Conservation (phyloP, 2,888 invertebrate genomes). For the Lamellibrachia satsuma region DNA sequence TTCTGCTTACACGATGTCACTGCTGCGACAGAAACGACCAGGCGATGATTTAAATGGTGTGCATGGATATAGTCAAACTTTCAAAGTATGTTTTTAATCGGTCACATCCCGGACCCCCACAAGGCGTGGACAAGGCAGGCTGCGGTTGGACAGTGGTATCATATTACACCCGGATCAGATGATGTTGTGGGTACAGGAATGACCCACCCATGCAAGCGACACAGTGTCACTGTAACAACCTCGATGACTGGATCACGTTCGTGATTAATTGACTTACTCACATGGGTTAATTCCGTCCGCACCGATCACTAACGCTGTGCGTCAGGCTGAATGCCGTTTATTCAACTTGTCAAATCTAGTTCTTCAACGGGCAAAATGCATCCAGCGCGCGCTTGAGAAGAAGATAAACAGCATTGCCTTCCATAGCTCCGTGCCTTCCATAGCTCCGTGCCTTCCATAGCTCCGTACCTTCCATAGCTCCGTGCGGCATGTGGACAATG, state of each 20-base stretch:
- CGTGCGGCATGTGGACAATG: too few species aligned
- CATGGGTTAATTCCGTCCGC: too few species aligned
- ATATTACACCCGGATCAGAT: background rate
- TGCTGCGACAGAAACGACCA: background rate
- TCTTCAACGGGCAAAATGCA: too few species aligned
- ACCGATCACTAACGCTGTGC: too few species aligned
- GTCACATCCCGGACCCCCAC: background rate
- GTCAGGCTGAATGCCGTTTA: too few species aligned
- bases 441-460: background rate
- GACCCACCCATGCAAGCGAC: background rate
- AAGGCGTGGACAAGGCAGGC: background rate
- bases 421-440: background rate
- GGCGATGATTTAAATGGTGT: background rate
- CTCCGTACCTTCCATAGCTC: too few species aligned
- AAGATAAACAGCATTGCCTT: background rate
- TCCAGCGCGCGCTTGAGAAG: too few species aligned
- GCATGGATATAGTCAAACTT: background rate
- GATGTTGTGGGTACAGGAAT: background rate
- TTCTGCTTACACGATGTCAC: background rate
- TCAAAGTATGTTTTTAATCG: background rate
- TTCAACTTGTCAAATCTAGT: too few species aligned
- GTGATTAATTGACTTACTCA: background rate
- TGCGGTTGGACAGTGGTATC: background rate
- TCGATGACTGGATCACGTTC: background rate
- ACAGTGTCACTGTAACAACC: background rate